Evolutionary conservation across 2,113 vertebrate genomes (phyloP).

Genomic region (Chloebia gouldiae): DNA sequence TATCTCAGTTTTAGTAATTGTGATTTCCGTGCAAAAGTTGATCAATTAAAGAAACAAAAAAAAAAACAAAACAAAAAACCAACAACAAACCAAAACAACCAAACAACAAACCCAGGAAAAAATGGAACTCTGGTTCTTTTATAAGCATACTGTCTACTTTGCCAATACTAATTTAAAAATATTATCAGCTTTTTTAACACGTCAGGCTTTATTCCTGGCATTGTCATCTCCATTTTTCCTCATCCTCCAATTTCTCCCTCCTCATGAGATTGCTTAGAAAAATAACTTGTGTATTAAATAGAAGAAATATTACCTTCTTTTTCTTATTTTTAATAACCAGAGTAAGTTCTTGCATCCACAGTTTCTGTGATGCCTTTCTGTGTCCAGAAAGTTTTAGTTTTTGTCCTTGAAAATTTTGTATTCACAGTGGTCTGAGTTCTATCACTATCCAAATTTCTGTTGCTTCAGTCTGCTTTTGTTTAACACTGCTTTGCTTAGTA

Average conservation of each 20-base stretch:
- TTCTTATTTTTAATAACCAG: not conserved
- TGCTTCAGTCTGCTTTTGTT: not conserved
- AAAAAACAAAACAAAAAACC: not conserved
- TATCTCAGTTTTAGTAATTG: not conserved
- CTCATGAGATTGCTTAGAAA: not conserved
- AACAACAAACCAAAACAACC: fast-evolving
- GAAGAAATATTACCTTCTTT: not conserved
- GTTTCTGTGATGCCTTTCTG: not conserved
- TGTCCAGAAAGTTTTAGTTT: not conserved
- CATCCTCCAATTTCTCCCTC: not conserved
- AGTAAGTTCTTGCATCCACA: not conserved
- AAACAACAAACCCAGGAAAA: not conserved
- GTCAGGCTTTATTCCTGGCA: not conserved
- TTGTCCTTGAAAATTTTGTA: not conserved
- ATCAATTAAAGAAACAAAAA: not conserved
- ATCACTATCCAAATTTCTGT: not conserved
- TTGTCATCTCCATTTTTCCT: not conserved
- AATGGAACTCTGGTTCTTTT: fast-evolving
- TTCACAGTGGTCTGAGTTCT: not conserved
- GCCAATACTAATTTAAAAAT: not conserved
- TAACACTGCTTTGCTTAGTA: not conserved
- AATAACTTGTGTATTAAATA: not conserved
- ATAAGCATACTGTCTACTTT: not conserved
- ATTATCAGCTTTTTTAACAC: not conserved
- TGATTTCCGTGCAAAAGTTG: not conserved